These are phyloP conservation scores for Amblyornis subalaris DNA, from an alignment of 2,113 vertebrate species.

Conservation along the genomic window DNA sequence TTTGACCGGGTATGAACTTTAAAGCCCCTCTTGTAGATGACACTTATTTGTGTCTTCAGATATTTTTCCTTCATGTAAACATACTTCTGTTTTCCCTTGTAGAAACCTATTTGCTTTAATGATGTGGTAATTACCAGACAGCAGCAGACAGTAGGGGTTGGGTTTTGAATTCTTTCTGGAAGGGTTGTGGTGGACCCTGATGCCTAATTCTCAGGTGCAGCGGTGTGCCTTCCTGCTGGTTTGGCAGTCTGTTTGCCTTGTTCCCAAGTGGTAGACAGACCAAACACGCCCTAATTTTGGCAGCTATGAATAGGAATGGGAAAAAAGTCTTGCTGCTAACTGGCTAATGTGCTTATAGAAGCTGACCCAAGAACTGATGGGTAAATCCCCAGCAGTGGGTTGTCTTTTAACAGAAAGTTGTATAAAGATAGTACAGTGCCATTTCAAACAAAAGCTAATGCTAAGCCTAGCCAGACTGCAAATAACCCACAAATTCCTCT, in stretches of 20 bases:
- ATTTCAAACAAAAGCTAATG: background rate
- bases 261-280: background rate
- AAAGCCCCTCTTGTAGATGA: constrained; percentile 23
- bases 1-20: constrained; percentile 38
- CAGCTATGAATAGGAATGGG: background rate
- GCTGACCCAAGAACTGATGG: background rate
- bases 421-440: background rate
- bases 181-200: background rate
- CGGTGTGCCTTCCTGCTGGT: background rate
- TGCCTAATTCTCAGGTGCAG: background rate
- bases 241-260: background rate
- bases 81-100: background rate
- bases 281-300: background rate
- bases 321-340: background rate
- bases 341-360: background rate
- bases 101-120: background rate
- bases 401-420: background rate
- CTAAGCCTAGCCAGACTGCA: background rate
- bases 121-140: background rate
- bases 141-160: background rate
- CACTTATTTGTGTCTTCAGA: constrained; percentile 19
- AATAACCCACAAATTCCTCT: background rate
- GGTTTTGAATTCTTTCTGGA: background rate
- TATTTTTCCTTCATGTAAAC: background rate
- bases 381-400: background rate